Evolutionary conservation across 2,888 invertebrate species (phyloP).

Genomic region (Drosophila quinaria): DNA sequence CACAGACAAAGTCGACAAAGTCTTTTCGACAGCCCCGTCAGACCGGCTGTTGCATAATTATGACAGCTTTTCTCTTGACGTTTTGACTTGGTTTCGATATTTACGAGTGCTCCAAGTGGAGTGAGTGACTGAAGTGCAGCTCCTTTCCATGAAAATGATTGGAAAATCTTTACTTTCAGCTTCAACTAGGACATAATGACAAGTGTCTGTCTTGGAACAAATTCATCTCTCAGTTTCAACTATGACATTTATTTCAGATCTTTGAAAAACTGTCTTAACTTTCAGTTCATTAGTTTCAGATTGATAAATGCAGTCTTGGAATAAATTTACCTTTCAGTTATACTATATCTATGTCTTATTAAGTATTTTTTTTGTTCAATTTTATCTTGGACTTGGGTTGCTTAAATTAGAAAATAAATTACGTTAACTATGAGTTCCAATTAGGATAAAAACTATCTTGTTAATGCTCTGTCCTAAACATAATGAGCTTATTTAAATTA

Average conservation of each 20-base stretch:
- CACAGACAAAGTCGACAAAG: slow-evolving; percentile 11
- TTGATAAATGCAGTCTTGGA: too few relatives aligned
- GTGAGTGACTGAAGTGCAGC: slow-evolving; percentile 13
- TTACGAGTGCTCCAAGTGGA: slow-evolving; percentile 24
- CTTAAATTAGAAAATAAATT: background rate
- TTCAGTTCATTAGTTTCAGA: too few relatives aligned
- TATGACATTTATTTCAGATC: background rate
- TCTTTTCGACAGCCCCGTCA: slow-evolving; percentile 51
- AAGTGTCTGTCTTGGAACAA: background rate
- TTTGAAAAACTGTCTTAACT: background rate
- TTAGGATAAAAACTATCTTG: background rate
- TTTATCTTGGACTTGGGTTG: background rate
- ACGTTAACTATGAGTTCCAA: background rate
- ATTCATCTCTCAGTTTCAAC: background rate
- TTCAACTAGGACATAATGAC: background rate
- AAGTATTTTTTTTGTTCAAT: too few relatives aligned
- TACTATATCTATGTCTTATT: background rate
- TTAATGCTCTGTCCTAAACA: background rate
- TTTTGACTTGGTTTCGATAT: slow-evolving; percentile 46
- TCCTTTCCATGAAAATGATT: slow-evolving; percentile 14
- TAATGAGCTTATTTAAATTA: background rate
- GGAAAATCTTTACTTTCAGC: slow-evolving; percentile 11
- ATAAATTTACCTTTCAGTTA: background rate
- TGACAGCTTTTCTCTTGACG: slow-evolving; percentile 59
- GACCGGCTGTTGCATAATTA: slow-evolving; percentile 70